phyloP scores from a whole-genome alignment of 2,888 invertebrate genomes.

The Pollenia amentaria region DNA sequence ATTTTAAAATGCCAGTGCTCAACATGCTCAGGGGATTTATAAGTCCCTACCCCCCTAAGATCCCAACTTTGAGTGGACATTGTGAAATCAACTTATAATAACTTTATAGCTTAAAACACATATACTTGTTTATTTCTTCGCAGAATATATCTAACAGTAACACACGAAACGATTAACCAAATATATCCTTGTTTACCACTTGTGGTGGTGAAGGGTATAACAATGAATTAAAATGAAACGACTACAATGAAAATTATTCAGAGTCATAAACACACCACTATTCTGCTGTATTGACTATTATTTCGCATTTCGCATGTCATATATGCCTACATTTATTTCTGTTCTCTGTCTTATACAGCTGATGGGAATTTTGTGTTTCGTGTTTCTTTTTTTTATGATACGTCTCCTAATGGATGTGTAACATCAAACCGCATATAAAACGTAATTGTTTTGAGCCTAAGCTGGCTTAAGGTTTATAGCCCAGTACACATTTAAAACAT shows the following conservation, averaged over 20 bases:
- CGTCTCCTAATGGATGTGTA: constrained; percentile 60
- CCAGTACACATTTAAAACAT: background rate
- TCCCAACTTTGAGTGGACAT: too few species aligned
- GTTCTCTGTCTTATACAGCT: constrained; percentile 30
- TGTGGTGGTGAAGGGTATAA: too few species aligned
- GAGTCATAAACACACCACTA: constrained; percentile 27
- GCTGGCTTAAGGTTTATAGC: constrained; percentile 59
- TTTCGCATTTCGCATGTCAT: constrained; percentile 39
- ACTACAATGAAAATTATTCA: constrained; percentile 27
- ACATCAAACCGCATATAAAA: constrained; percentile 68
- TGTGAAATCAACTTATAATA: too few species aligned
- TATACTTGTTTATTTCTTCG: too few species aligned
- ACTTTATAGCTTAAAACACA: too few species aligned
- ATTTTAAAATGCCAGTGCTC: too few species aligned
- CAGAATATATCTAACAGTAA: too few species aligned
- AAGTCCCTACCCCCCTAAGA: too few species aligned
- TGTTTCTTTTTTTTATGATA: constrained; percentile 30
- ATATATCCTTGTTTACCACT: too few species aligned
- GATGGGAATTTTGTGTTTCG: constrained; percentile 26
- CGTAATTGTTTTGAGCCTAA: constrained; percentile 67
- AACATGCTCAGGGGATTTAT: too few species aligned
- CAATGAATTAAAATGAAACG: background rate
- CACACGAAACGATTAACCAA: too few species aligned
- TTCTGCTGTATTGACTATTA: background rate
- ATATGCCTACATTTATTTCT: constrained; percentile 19